Conservation (phyloP, 2,888 invertebrate species). For the Prenolepis imparis region DNA sequence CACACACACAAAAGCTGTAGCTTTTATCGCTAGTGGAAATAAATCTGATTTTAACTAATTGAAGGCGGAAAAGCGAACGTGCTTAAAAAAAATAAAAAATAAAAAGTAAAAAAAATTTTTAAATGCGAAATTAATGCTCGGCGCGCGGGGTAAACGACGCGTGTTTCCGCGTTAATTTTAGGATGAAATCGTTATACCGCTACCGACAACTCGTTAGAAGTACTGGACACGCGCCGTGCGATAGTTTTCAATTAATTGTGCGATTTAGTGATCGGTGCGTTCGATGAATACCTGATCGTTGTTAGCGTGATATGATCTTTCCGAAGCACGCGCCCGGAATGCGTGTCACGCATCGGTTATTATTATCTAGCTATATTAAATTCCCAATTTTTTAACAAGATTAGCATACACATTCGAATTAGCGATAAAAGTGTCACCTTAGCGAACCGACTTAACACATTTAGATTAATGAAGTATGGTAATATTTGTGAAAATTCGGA, state of each 20-base stretch:
- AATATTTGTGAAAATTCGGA: neutral
- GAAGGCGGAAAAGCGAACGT: slow-evolving; percentile 59
- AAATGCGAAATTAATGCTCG: slow-evolving; percentile 51
- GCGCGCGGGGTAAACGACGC: slow-evolving; percentile 44
- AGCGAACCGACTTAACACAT: neutral
- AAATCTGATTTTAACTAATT: slow-evolving; percentile 74
- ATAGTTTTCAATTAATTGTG: slow-evolving; percentile 57
- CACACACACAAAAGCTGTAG: slow-evolving; percentile 58
- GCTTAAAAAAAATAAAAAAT: neutral
- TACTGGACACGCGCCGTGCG: slow-evolving; percentile 48
- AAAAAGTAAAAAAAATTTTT: slow-evolving; percentile 51
- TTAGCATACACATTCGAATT: slow-evolving; percentile 1
- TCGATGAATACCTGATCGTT: slow-evolving; percentile 56
- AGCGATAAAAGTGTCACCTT: neutral
- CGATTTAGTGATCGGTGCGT: slow-evolving; percentile 47
- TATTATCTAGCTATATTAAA: slow-evolving; percentile 5
- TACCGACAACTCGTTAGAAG: slow-evolving; percentile 55
- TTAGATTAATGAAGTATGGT: neutral
- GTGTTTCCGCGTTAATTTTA: slow-evolving; percentile 51
- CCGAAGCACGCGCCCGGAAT: slow-evolving; percentile 30
- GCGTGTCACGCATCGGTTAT: slow-evolving; percentile 37
- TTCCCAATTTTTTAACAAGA: slow-evolving; percentile 14
- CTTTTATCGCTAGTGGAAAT: slow-evolving; percentile 70
- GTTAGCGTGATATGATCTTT: slow-evolving; percentile 49
- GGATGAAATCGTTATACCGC: slow-evolving; percentile 49